phyloP scores from a whole-genome alignment of 2,113 vertebrate species.

The Aegotheles bennettii region DNA sequence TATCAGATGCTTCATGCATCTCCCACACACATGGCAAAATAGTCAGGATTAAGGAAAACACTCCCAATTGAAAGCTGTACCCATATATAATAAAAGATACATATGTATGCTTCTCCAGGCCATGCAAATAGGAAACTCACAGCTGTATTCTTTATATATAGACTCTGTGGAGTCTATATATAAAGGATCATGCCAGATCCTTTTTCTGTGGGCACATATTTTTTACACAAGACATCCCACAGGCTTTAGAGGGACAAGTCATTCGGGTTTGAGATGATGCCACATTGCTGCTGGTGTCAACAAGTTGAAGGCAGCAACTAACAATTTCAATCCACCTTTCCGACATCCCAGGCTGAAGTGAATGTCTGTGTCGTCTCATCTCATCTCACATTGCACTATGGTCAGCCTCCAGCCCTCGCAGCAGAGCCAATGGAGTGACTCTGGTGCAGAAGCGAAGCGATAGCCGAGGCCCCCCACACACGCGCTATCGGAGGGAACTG shows the following conservation, averaged over 20 bases:
- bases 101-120: neutral
- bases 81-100: neutral
- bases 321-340: neutral
- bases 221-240: neutral
- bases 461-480: neutral
- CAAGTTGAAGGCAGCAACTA: neutral
- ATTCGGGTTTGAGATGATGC: neutral
- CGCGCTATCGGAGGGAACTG: conserved; percentile 27
- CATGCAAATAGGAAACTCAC: neutral
- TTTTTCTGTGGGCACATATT: neutral
- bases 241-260: neutral
- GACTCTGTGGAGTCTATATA: too few relatives aligned
- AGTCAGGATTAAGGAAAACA: neutral
- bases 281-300: neutral
- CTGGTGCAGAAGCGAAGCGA: neutral
- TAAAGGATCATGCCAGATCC: neutral
- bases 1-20: neutral
- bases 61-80: neutral
- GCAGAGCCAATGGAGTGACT: neutral
- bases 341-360: neutral
- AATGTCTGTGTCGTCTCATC: neutral
- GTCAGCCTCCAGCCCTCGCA: neutral
- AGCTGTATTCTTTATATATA: neutral
- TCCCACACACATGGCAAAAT: neutral
- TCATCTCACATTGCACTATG: neutral